These are phyloP conservation scores for Hyposmocoma kahamanoa DNA, from an alignment of 1,140 invertebrate genomes.

Conservation along the genomic window DNA sequence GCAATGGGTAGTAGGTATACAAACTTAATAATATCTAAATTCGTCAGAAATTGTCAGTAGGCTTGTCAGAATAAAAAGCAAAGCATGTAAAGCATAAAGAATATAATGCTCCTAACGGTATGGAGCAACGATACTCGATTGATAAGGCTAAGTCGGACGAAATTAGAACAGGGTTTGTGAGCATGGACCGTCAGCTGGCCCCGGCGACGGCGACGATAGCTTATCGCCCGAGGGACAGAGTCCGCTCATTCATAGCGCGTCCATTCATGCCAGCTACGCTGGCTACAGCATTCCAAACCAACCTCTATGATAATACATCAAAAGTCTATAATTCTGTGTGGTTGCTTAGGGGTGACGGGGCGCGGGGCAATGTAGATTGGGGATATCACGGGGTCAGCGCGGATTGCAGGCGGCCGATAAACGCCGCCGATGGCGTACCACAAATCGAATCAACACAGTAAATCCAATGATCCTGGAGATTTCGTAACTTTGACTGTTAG, in stretches of 20 bases:
- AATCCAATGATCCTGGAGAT: too few relatives aligned
- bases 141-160: slow-evolving; percentile 60
- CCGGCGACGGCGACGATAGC: slow-evolving; percentile 59
- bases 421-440: slow-evolving; percentile 43
- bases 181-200: slow-evolving; percentile 65
- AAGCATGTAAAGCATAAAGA: slow-evolving; percentile 17
- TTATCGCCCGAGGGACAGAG: slow-evolving; percentile 68
- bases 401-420: slow-evolving; percentile 69
- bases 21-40: too few relatives aligned
- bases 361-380: slow-evolving; percentile 57
- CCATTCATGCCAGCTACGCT: slow-evolving; percentile 61
- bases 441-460: too few relatives aligned
- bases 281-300: slow-evolving; percentile 21
- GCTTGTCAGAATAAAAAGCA: too few relatives aligned
- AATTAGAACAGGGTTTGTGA: slow-evolving; percentile 71
- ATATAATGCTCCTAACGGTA: slow-evolving; percentile 16
- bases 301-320: slow-evolving; percentile 27
- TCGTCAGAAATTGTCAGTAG: too few relatives aligned
- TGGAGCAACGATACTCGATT: slow-evolving; percentile 29
- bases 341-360: slow-evolving; percentile 20
- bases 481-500: too few relatives aligned
- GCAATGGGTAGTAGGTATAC: too few relatives aligned
- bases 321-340: slow-evolving; percentile 29
- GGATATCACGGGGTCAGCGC: slow-evolving; percentile 69
- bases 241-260: slow-evolving; percentile 68